Evolutionary conservation across 2,888 invertebrate genomes (phyloP).

Genomic region (Papilio demoleus): DNA sequence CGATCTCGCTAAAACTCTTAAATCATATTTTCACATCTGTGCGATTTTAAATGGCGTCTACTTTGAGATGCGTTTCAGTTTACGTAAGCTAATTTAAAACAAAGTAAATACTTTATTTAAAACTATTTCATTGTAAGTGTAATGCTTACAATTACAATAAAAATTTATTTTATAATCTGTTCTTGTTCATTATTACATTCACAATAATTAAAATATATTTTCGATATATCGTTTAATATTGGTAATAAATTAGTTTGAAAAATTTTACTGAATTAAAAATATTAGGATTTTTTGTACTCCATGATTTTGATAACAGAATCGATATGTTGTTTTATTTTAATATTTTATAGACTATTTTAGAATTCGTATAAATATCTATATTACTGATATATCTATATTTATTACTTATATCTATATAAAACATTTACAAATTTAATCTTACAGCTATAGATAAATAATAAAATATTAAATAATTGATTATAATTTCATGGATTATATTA

Average conservation of each 20-base stretch:
- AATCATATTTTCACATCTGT: too few relatives aligned
- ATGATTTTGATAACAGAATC: neutral
- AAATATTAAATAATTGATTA: neutral
- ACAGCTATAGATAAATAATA: neutral
- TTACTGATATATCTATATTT: neutral
- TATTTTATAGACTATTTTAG: neutral
- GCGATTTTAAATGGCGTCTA: too few relatives aligned
- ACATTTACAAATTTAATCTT: slow-evolving; percentile 16
- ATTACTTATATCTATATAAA: slow-evolving; percentile 9
- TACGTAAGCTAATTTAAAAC: too few relatives aligned
- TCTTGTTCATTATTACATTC: neutral
- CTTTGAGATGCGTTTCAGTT: too few relatives aligned
- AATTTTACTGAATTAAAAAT: neutral
- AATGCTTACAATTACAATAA: too few relatives aligned
- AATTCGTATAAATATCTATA: neutral
- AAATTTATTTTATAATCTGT: too few relatives aligned
- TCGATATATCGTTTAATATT: neutral
- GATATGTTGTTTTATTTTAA: neutral
- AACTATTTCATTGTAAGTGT: too few relatives aligned
- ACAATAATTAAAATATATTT: neutral
- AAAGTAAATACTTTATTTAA: too few relatives aligned
- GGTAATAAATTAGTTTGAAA: neutral
- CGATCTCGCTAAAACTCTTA: too few relatives aligned
- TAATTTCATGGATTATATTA: neutral
- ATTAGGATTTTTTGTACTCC: neutral